Percentiles rank a stretch among this genome's conserved stretches.
Evolutionary conservation across 2,888 invertebrate species (phyloP).

Genomic region (Dinocampus coccinellae): DNA sequence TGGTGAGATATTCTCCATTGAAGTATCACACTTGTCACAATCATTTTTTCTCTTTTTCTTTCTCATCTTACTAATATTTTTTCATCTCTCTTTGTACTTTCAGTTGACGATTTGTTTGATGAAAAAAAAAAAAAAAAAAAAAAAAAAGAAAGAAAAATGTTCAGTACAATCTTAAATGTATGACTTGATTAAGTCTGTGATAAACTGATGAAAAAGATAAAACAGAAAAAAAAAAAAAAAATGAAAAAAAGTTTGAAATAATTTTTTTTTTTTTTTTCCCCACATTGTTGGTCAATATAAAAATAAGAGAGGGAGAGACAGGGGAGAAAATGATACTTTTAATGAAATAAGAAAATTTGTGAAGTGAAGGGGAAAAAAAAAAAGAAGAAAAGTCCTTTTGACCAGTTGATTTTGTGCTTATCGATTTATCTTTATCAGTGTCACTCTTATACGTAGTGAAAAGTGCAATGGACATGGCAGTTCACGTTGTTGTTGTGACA

Average conservation of each 20-base stretch:
- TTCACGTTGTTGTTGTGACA: not conserved
- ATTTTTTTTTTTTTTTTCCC: not conserved
- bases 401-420: conserved; percentile 5
- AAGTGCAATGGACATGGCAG: conserved; percentile 11
- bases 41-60: conserved; percentile 2
- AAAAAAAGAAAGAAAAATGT: too few relatives aligned
- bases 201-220: too few relatives aligned
- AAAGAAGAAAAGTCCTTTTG: not conserved
- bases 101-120: conserved; percentile 2
- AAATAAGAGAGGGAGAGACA: not conserved
- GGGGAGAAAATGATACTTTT: not conserved
- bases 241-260: too few relatives aligned
- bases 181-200: too few relatives aligned
- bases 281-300: not conserved
- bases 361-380: not conserved
- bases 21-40: conserved; percentile 15
- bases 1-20: conserved; percentile 14
- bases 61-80: not conserved
- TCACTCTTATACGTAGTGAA: not conserved
- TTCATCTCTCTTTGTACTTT: not conserved
- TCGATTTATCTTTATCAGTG: conserved; percentile 14
- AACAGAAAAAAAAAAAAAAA: too few relatives aligned
- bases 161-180: too few relatives aligned
- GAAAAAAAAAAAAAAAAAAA: too few relatives aligned
- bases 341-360: not conserved